Conservation (phyloP, 2,797 vertebrate genomes). For the Gallinago solitaria region DNA sequence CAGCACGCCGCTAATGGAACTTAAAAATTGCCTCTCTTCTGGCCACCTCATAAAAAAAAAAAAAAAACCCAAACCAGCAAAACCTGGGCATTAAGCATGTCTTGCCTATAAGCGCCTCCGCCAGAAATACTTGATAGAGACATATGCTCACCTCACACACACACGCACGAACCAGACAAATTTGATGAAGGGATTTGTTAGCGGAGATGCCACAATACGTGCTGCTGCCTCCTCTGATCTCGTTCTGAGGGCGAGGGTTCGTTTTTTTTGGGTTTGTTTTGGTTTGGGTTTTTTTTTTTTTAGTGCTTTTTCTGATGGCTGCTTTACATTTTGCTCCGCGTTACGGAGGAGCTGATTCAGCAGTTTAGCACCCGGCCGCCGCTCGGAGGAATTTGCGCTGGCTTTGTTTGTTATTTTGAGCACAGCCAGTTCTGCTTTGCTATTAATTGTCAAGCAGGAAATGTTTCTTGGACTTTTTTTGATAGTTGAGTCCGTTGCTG, state of each 20-base stretch:
- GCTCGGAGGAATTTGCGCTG: not conserved
- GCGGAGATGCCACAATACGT: rapidly evolving
- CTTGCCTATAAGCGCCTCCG: not conserved
- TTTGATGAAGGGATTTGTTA: not conserved
- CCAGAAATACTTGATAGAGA: not conserved
- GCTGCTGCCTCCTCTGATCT: not conserved
- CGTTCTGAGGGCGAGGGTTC: not conserved
- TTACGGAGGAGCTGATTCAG: slow-evolving; percentile 11
- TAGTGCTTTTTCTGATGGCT: not conserved
- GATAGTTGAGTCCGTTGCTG: not conserved
- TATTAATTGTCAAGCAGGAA: slow-evolving; percentile 30
- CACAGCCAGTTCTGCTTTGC: not conserved
- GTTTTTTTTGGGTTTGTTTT: not conserved
- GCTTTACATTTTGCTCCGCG: not conserved
- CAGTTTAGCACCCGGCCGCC: not conserved
- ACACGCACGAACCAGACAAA: not conserved
- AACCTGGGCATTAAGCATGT: not conserved
- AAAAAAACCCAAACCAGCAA: not conserved
- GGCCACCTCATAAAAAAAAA: not conserved
- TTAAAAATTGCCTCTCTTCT: not conserved
- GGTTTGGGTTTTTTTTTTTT: not conserved
- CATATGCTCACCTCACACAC: not conserved
- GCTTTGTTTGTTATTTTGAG: slow-evolving; percentile 38
- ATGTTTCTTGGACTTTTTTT: not conserved
- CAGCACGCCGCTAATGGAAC: rapidly evolving